A percentile compares a stretch with the other conserved stretches of the same genome.
These are phyloP conservation scores for Pyrgus malvae DNA, from an alignment of 2,888 invertebrate species.

Conservation along the genomic window DNA sequence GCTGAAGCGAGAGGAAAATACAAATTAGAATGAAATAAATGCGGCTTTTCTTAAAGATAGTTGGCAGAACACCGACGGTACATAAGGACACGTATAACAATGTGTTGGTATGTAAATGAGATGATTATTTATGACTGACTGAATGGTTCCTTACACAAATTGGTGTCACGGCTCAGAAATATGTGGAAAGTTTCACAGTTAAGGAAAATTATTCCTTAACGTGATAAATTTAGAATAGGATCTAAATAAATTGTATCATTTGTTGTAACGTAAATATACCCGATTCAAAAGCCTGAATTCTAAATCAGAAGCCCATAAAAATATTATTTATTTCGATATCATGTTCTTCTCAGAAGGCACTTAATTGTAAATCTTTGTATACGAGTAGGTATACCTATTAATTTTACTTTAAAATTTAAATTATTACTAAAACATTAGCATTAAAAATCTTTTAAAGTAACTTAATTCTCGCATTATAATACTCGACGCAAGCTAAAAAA, in stretches of 20 bases:
- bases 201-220: constrained; percentile 16
- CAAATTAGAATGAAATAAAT: constrained; percentile 61
- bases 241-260: neutral
- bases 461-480: too few species aligned
- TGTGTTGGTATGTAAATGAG: constrained; percentile 75
- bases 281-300: too few species aligned
- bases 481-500: too few species aligned
- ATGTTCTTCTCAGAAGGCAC: too few species aligned
- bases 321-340: too few species aligned
- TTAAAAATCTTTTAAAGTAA: too few species aligned
- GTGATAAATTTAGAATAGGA: neutral
- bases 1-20: constrained; percentile 54
- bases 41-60: constrained; percentile 77
- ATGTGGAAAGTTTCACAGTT: constrained; percentile 55
- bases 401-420: too few species aligned
- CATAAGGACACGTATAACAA: constrained; percentile 65
- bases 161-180: constrained; percentile 59
- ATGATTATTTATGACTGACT: constrained; percentile 67
- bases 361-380: too few species aligned
- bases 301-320: too few species aligned
- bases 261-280: too few species aligned
- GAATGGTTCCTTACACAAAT: constrained; percentile 52
- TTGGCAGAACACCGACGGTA: constrained; percentile 70
- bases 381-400: too few species aligned
- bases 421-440: too few species aligned